Evolutionary conservation across 2,888 invertebrate genomes (phyloP).

Genomic region (Hyposoter dolosus): DNA sequence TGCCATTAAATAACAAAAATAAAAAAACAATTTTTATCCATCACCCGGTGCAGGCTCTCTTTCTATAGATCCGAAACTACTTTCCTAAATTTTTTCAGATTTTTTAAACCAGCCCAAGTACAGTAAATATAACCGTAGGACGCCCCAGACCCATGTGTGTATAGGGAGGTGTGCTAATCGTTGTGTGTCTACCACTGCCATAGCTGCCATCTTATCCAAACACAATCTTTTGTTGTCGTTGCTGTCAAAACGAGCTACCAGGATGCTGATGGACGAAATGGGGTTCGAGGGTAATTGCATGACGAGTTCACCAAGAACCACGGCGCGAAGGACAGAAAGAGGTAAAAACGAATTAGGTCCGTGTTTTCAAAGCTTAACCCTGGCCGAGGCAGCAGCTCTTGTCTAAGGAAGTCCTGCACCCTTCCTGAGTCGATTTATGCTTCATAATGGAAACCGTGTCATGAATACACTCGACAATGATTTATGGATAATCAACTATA

Average conservation of each 20-base stretch:
- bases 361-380: conserved; percentile 6
- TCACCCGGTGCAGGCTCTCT: too few species aligned
- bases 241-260: not conserved
- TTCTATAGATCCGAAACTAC: too few species aligned
- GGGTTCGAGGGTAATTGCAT: conserved; percentile 15
- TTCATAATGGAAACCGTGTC: conserved; percentile 60
- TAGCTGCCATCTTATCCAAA: too few species aligned
- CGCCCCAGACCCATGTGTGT: too few species aligned
- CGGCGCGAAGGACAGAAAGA: conserved; percentile 4
- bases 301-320: not conserved
- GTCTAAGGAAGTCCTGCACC: conserved; percentile 17
- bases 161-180: too few species aligned
- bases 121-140: too few species aligned
- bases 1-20: too few species aligned
- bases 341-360: conserved; percentile 12
- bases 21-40: too few species aligned
- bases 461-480: conserved; percentile 58
- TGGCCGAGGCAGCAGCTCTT: conserved; percentile 38
- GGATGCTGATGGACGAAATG: conserved; percentile 25
- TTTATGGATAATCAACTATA: conserved; percentile 64
- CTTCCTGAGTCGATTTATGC: conserved; percentile 35
- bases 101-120: too few species aligned
- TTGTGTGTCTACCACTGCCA: too few species aligned
- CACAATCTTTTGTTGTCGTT: conserved; percentile 28
- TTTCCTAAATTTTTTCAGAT: too few species aligned